Evolutionary conservation across 2,888 invertebrate genomes (phyloP), one percentile per base, ranked within the genome.

Genomic region (Panzeria rudis): DNA sequence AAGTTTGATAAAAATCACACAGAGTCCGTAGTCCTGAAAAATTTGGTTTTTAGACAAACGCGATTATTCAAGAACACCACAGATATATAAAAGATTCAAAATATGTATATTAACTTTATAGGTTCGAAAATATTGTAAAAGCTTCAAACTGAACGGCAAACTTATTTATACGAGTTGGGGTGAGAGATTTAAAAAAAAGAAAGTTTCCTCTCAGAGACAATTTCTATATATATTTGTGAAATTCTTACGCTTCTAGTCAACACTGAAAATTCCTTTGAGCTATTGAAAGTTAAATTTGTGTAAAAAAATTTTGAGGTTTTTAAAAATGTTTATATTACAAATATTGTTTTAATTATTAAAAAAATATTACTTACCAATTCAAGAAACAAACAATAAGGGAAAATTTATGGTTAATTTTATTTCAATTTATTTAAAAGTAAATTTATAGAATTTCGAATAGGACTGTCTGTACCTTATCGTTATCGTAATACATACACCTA

Each of bases 321-420:
- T 25, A n/a, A n/a, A 8, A n/a, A 0, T 9, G 2, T 25, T 44
- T 25, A 44, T 3, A 44, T n/a, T 64, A 44, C 35, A 32, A 50
- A 29, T 15, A 41, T 2, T 29, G 17, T 59, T 29, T 32, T 35
- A 8, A 17, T 38, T n/a, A 75, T 15, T 75, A 25, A 35, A 47
- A 35, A 47, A 59, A 64, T 44, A 44, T 17, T 78, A 78, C 77
- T 78, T 78, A 78, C 77, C 77, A 68, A 78, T 68, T 38, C 13
- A 50, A 61, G 13, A 61, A 68, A 69, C 23, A 61, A 68, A 69
- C 23, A 50, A 61, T 64, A 68, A 68, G 25, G 5, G 20, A 29
- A 6, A 52, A 11, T 68, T 59, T 25, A 11, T 15, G n/a, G 17
- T 17, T 25, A 59, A 38, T 11, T 20, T 29, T 3, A n/a, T 38